These are phyloP conservation scores for Dinoponera quadriceps DNA, from an alignment of 1,140 invertebrate genomes.

Conservation along the genomic window DNA sequence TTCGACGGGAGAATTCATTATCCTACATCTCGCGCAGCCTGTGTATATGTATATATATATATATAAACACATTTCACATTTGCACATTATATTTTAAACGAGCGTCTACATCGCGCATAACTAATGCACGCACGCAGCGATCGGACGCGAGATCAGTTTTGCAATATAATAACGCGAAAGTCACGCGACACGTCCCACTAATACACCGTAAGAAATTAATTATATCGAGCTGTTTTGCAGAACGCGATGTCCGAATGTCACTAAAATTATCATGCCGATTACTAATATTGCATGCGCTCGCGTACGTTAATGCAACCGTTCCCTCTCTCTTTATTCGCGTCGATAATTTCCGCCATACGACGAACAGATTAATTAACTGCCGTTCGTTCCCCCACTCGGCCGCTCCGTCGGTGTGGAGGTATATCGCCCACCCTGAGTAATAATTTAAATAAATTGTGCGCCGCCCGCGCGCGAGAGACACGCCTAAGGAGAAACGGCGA, in stretches of 20 bases:
- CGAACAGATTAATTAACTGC: constrained; percentile 40
- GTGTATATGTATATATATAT: too few relatives aligned
- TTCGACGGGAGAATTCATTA: not conserved
- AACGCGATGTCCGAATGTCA: not conserved
- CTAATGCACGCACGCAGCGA: not conserved
- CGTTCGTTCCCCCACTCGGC: not conserved
- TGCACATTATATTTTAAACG: not conserved
- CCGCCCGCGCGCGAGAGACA: not conserved
- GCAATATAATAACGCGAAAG: not conserved
- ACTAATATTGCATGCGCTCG: constrained; percentile 27
- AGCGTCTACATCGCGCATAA: too few relatives aligned
- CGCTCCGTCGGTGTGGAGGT: not conserved
- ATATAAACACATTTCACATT: not conserved
- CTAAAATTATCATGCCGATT: constrained; percentile 16
- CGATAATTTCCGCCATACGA: constrained; percentile 41
- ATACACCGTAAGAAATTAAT: constrained; percentile 33
- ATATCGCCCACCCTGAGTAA: not conserved
- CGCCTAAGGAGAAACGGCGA: not conserved
- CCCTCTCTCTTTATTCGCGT: constrained; percentile 15
- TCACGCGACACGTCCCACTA: not conserved
- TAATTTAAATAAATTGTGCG: constrained; percentile 48
- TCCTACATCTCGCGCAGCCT: not conserved
- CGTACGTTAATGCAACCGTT: constrained; percentile 26
- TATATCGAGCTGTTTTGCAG: constrained; percentile 6
- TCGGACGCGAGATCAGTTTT: too few relatives aligned